Conservation (phyloP, 2,888 invertebrate genomes). For the Drosophila atripex region DNA sequence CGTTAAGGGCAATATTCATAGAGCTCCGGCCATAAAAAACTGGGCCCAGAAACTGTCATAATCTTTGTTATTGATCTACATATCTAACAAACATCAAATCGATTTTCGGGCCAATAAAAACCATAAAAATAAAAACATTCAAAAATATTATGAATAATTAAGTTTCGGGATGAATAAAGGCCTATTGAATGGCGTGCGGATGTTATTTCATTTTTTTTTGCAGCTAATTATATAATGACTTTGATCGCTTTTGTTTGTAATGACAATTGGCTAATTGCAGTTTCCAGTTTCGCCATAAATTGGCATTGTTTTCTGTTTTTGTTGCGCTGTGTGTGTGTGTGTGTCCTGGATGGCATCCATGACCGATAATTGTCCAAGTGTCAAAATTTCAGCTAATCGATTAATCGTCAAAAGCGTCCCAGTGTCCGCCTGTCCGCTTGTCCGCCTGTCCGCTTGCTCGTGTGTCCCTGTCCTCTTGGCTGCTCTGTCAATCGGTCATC, state of each 20-base stretch:
- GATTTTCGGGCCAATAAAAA: conserved; percentile 9
- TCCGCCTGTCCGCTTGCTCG: neutral
- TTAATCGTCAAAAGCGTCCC: conserved; percentile 50
- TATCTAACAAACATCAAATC: conserved; percentile 31
- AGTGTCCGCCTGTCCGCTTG: conserved; percentile 20
- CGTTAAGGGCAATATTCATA: conserved; percentile 42
- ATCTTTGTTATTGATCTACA: conserved; percentile 32
- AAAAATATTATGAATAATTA: conserved; percentile 42
- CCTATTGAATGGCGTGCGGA: conserved; percentile 5
- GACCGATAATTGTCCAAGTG: conserved; percentile 54
- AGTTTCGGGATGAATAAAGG: neutral
- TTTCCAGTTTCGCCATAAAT: neutral
- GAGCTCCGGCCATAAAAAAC: conserved; percentile 27
- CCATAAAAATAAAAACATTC: conserved; percentile 12
- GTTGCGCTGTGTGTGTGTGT: conserved; percentile 3
- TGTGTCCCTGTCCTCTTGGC: neutral
- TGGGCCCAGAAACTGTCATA: conserved; percentile 46
- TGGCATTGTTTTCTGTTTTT: conserved; percentile 7
- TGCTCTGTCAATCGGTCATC: conserved; percentile 18
- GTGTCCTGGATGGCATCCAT: conserved; percentile 23
- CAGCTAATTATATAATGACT: neutral
- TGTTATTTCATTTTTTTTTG: neutral
- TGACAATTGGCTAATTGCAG: neutral
- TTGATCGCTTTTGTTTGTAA: neutral
- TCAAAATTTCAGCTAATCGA: conserved; percentile 62